Evolutionary conservation across 1,140 invertebrate species (phyloP).

Genomic region (Drosophila sproati): DNA sequence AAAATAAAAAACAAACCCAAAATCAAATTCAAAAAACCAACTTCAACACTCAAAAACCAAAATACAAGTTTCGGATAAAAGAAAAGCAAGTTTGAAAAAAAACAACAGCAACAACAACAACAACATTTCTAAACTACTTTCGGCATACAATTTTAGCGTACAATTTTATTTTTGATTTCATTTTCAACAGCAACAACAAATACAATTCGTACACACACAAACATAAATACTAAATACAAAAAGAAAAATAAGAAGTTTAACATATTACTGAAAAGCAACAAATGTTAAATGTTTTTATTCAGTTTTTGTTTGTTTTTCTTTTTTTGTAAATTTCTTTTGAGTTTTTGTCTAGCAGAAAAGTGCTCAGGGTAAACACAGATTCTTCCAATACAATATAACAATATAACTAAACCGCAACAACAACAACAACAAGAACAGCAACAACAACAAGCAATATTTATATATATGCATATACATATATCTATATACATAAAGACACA

Average conservation of each 20-base stretch:
- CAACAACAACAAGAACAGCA: conserved; percentile 37
- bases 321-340: conserved; percentile 45
- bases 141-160: conserved; percentile 56
- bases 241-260: conserved; percentile 6
- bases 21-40: conserved; percentile 41
- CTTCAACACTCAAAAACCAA: conserved; percentile 45
- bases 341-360: conserved; percentile 75
- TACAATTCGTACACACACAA: conserved; percentile 1
- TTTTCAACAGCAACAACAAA: conserved; percentile 24
- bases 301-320: conserved; percentile 2
- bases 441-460: conserved; percentile 68
- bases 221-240: conserved; percentile 10
- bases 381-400: conserved; percentile 77
- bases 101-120: conserved; percentile 14
- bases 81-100: conserved; percentile 19
- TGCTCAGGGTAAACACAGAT: conserved; percentile 83
- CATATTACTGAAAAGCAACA: conserved; percentile 11
- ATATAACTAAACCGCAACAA: conserved; percentile 56
- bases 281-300: background rate
- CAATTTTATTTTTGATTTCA: conserved; percentile 40
- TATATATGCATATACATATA: conserved; percentile 56
- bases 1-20: conserved; percentile 22
- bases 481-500: conserved; percentile 42
- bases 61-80: conserved; percentile 74
- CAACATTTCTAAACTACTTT: conserved; percentile 55